Evolutionary conservation across 2,888 invertebrate species (phyloP), one percentile per base, ranked within the genome.

Genomic region (Agapetus fuscipes): DNA sequence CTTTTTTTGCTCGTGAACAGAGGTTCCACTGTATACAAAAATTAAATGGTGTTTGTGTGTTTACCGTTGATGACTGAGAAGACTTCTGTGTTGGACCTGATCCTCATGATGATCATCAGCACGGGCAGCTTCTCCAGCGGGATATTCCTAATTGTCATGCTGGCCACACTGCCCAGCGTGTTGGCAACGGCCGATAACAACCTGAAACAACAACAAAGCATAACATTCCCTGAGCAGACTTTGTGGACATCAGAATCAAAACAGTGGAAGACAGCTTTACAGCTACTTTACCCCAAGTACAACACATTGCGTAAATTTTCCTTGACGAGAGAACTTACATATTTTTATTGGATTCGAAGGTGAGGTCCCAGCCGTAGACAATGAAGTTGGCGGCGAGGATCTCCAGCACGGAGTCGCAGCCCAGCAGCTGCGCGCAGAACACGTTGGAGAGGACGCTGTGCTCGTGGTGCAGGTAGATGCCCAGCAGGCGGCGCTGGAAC

Each of bases 351-450:
- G 83, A 78, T 48, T 87, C 83, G 51, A 81, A 78, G 7, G 96
- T 93, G 50, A 96, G 75, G 63, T 97, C 97, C 97, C 97, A 98
- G 42, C 95, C 95, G 79, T 94, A 97, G 2, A 93, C 76, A 30
- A 96, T 71, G 62, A 93, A 97, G 69, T 94, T 91, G 40, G 80
- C 81, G 39, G 84, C 80, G 31, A 98, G 74, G 44, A 88, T 86
- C 57, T 90, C 85, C 54, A 93, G 79, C 34, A 96, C 85, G 12
- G 87, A 84, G 56, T 94, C 93, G 54, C 84, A 85, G 60, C 94
- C 93, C 50, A 97, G 71, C 43, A 94, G 73, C 60, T 93, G 90
- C 39, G 93, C 90, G 66, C 96, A 95, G 74, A 97, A 98, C 49
- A 97, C 95, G 64, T 98, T 95, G 25, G 93, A 83, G 51, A 94